phyloP scores from a whole-genome alignment of 2,113 vertebrate genomes.

The Dicentrarchus labrax region DNA sequence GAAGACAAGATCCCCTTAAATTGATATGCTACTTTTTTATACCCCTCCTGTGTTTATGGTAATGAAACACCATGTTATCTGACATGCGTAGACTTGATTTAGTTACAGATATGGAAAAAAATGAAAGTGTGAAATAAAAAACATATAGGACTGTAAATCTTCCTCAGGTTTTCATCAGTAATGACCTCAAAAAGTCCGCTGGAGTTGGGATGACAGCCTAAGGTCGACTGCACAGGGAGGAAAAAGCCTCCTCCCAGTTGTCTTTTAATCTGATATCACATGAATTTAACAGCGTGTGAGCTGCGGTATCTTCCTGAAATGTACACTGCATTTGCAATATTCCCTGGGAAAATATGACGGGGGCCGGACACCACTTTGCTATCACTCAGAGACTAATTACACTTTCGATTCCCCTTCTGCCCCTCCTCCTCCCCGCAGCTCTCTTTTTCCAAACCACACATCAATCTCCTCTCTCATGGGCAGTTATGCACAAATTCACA shows the following conservation, averaged over 20 bases:
- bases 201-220: neutral
- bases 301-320: constrained; percentile 12
- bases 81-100: constrained; percentile 12
- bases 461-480: constrained; percentile 38
- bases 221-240: neutral
- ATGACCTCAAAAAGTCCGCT: constrained; percentile 34
- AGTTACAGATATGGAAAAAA: constrained; percentile 22
- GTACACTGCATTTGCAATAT: constrained; percentile 6
- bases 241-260: constrained; percentile 2
- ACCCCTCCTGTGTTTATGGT: neutral
- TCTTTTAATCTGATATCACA: constrained; percentile 39
- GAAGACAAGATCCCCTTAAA: constrained; percentile 17
- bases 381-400: constrained; percentile 70
- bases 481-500: constrained; percentile 31
- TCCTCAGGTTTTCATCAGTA: constrained; percentile 18
- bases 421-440: neutral
- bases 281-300: constrained; percentile 22
- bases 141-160: constrained; percentile 32
- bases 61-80: constrained; percentile 37
- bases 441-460: constrained; percentile 43
- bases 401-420: constrained; percentile 35
- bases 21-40: constrained; percentile 9
- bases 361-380: constrained; percentile 33
- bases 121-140: constrained; percentile 11
- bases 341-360: constrained; percentile 28